These are phyloP conservation scores for Pinctada fucata DNA, from an alignment of 2,888 invertebrate species.

Conservation along the genomic window DNA sequence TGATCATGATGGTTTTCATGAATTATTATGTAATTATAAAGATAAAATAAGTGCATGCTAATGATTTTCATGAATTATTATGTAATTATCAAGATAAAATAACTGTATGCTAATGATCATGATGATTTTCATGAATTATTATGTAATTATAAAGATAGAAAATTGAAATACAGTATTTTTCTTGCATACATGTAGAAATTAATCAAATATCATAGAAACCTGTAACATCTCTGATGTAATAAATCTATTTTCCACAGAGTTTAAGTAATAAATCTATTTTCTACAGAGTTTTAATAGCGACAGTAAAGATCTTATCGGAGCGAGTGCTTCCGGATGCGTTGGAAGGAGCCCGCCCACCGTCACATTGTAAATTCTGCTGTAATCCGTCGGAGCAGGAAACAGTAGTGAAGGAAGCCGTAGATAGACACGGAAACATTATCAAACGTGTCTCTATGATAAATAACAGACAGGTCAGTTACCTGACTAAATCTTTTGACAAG, in stretches of 20 bases:
- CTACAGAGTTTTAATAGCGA: constrained; percentile 79
- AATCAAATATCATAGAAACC: too few relatives aligned
- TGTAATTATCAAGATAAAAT: too few relatives aligned
- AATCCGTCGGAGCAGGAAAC: constrained; percentile 47
- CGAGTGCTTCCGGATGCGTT: constrained; percentile 81
- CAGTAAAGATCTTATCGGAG: constrained; percentile 85
- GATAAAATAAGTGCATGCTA: too few relatives aligned
- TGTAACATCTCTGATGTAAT: too few relatives aligned
- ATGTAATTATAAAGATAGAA: too few relatives aligned
- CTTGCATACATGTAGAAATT: too few relatives aligned
- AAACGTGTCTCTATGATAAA: constrained; percentile 57
- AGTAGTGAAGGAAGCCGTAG: constrained; percentile 62
- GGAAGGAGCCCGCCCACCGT: constrained; percentile 73
- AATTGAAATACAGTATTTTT: too few relatives aligned
- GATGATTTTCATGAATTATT: too few relatives aligned
- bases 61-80: too few relatives aligned
- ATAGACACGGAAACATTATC: constrained; percentile 63
- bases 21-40: too few relatives aligned
- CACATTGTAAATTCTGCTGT: constrained; percentile 64
- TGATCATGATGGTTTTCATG: too few relatives aligned
- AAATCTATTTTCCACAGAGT: constrained; percentile 69
- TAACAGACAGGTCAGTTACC: constrained; percentile 48
- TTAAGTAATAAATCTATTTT: constrained; percentile 33
- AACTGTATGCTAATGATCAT: too few relatives aligned
- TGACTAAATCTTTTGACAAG: not conserved